Evolutionary conservation across 2,888 invertebrate species (phyloP).

Genomic region (Coenonympha glycerion): DNA sequence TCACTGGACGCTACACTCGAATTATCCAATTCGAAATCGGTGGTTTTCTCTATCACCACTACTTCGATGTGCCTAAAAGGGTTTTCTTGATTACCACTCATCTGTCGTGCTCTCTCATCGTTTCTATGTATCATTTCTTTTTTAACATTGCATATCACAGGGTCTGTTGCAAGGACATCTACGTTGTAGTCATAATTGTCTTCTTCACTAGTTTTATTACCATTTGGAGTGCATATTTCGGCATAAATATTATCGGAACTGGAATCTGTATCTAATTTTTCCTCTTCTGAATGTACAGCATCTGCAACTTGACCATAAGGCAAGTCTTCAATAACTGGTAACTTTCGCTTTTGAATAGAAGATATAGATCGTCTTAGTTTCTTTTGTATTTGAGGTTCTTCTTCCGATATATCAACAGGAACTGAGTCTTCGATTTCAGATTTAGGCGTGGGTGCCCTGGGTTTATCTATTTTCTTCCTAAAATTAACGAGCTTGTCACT

Average conservation of each 20-base stretch:
- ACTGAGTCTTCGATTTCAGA: slow-evolving; percentile 58
- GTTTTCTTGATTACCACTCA: slow-evolving; percentile 67
- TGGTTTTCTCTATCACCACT: slow-evolving; percentile 71
- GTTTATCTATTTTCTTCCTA: slow-evolving; percentile 69
- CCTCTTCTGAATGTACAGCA: slow-evolving; percentile 71
- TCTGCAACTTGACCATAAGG: slow-evolving; percentile 83
- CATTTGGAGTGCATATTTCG: slow-evolving; percentile 77
- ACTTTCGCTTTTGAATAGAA: slow-evolving; percentile 71
- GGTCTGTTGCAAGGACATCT: slow-evolving; percentile 65
- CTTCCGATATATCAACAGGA: slow-evolving; percentile 61
- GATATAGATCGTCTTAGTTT: slow-evolving; percentile 74
- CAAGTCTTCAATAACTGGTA: slow-evolving; percentile 78
- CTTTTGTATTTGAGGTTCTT: slow-evolving; percentile 59
- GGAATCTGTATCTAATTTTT: slow-evolving; percentile 61
- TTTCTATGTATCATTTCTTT: slow-evolving; percentile 68
- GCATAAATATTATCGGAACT: slow-evolving; percentile 81
- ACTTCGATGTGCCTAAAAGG: slow-evolving; percentile 72
- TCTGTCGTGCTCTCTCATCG: slow-evolving; percentile 64
- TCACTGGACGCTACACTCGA: slow-evolving; percentile 66
- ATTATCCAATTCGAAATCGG: slow-evolving; percentile 66
- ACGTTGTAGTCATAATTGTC: slow-evolving; percentile 63
- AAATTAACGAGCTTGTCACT: slow-evolving; percentile 61
- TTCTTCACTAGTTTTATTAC: slow-evolving; percentile 55
- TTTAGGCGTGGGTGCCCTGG: slow-evolving; percentile 68
- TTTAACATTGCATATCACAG: slow-evolving; percentile 70